Percentiles rank a stretch among this genome's conserved stretches.
phyloP scores from a whole-genome alignment of 2,888 invertebrate species.

The Eutolmus rufibarbis region DNA sequence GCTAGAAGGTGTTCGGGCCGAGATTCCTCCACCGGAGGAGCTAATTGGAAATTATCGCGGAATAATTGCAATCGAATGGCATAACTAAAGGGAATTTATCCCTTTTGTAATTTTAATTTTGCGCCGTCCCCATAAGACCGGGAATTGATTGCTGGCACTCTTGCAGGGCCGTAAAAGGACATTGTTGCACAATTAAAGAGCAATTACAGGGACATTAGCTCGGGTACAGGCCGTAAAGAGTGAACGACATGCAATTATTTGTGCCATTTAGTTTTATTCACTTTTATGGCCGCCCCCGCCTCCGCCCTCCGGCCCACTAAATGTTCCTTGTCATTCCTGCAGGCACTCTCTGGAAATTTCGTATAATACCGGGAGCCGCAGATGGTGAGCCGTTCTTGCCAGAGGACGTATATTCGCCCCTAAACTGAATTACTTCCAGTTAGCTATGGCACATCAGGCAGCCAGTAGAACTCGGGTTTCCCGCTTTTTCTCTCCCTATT shows the following conservation, averaged over 20 bases:
- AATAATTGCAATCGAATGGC: conserved; percentile 4
- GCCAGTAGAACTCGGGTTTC: neutral
- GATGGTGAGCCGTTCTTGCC: conserved; percentile 2
- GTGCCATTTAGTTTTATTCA: conserved; percentile 43
- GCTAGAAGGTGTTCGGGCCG: neutral
- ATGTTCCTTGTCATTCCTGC: neutral
- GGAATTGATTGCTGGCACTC: conserved; percentile 23
- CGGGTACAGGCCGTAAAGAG: conserved; percentile 36
- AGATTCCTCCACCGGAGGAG: neutral
- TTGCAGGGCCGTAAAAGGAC: conserved; percentile 13
- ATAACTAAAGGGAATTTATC: conserved; percentile 17
- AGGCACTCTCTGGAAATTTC: neutral
- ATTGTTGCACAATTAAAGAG: conserved; percentile 41
- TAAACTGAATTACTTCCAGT: neutral
- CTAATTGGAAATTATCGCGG: conserved; percentile 28
- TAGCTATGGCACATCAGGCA: conserved; percentile 7
- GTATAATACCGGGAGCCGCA: neutral
- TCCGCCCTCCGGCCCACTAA: neutral
- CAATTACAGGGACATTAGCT: conserved; percentile 42
- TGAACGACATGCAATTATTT: conserved; percentile 43
- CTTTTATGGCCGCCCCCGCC: conserved; percentile 18
- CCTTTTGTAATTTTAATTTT: conserved; percentile 35
- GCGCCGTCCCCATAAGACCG: conserved; percentile 12
- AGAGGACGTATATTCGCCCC: neutral
- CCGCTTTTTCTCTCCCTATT: neutral